Percentiles rank a stretch among this genome's conserved stretches.
These are phyloP conservation scores for Hepsetus odoe DNA, from an alignment of 2,113 vertebrate species.

Conservation along the genomic window DNA sequence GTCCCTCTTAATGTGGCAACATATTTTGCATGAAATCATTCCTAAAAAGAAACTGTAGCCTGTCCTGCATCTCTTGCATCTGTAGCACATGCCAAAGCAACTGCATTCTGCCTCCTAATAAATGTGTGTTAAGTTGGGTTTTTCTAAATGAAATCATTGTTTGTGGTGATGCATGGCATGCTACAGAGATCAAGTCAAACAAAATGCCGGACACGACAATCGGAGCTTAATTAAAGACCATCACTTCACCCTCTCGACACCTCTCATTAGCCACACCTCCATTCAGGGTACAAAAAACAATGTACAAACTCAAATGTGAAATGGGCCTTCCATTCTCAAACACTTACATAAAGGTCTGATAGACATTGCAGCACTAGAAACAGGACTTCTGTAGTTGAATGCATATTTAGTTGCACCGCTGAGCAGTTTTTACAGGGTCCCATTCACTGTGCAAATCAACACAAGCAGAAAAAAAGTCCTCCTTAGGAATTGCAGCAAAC, in stretches of 20 bases:
- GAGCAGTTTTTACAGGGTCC: constrained; percentile 1
- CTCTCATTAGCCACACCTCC: not conserved
- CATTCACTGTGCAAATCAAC: constrained; percentile 1
- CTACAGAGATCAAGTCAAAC: too few relatives aligned
- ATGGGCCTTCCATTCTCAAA: not conserved
- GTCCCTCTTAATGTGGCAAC: constrained; percentile 48
- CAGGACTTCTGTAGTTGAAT: not conserved
- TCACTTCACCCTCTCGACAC: not conserved
- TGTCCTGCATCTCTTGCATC: too few relatives aligned
- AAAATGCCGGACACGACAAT: not conserved
- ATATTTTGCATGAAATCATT: not conserved
- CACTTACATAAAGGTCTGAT: not conserved
- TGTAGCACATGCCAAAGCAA: too few relatives aligned
- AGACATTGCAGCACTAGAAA: not conserved
- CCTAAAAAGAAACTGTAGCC: not conserved
- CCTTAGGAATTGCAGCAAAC: not conserved
- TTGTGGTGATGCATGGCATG: not conserved
- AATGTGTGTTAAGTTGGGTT: not conserved
- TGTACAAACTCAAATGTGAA: not conserved
- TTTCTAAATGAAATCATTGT: not conserved
- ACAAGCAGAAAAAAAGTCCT: not conserved
- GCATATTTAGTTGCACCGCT: not conserved
- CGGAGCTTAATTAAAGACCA: not conserved
- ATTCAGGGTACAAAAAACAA: not conserved
- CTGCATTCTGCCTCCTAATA: too few relatives aligned